A percentile compares a stretch with the other conserved stretches of the same genome.
Evolutionary conservation across 2,113 vertebrate species (phyloP).

Genomic region (Pseudorasbora parva): DNA sequence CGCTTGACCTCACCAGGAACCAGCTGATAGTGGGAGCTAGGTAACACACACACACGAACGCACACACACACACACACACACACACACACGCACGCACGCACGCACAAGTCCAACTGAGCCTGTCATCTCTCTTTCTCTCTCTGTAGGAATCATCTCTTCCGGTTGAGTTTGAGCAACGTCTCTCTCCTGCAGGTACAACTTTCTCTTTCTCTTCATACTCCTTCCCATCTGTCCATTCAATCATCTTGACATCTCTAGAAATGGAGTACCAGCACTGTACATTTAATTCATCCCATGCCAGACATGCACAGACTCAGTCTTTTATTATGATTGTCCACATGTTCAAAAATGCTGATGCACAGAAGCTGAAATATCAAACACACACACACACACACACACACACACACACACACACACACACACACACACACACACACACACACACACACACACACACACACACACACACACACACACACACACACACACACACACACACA

Average conservation of each 20-base stretch:
- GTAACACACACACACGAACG: slow-evolving; percentile 71
- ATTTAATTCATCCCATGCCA: slow-evolving; percentile 12
- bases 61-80: slow-evolving; percentile 31
- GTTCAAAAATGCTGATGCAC: slow-evolving; percentile 1
- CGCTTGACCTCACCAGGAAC: slow-evolving; percentile 89
- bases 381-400: background rate
- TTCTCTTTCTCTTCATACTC: background rate
- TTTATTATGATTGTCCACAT: slow-evolving; percentile 25
- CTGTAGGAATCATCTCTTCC: slow-evolving; percentile 95
- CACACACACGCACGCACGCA: slow-evolving; percentile 1
- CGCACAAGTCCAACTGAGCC: background rate
- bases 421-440: too few relatives aligned
- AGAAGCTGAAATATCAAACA: slow-evolving; percentile 4
- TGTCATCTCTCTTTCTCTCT: slow-evolving; percentile 10
- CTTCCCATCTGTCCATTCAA: slow-evolving; percentile 1
- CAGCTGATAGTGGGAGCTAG: slow-evolving; percentile 96
- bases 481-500: too few relatives aligned
- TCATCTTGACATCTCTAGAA: slow-evolving; percentile 10
- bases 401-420: too few relatives aligned
- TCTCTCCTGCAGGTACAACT: slow-evolving; percentile 90
- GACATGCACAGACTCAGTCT: slow-evolving; percentile 34
- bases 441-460: too few relatives aligned
- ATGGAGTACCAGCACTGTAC: slow-evolving; percentile 10
- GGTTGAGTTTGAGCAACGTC: slow-evolving; percentile 88
- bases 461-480: too few relatives aligned